phyloP scores from a whole-genome alignment of 2,113 vertebrate species.

The Albula goreensis region DNA sequence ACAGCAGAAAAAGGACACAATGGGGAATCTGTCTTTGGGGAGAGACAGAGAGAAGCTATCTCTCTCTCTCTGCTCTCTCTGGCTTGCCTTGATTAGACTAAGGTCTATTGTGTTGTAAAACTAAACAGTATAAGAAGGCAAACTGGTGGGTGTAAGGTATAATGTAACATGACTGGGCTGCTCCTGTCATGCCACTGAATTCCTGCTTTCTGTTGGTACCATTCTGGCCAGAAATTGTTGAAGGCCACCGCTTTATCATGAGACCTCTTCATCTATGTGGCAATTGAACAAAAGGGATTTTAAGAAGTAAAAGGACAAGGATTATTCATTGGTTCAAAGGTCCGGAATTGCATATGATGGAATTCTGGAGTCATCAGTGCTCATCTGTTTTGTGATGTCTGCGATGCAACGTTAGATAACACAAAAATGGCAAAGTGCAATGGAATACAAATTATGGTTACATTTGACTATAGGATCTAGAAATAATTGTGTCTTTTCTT shows the following conservation, averaged over 20 bases:
- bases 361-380: not conserved
- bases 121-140: not conserved
- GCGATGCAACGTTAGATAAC: too few relatives aligned
- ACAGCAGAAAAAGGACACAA: conserved; percentile 4
- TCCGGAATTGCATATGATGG: not conserved
- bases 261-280: not conserved
- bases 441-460: too few relatives aligned
- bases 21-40: not conserved
- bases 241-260: not conserved
- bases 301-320: not conserved
- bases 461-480: too few relatives aligned
- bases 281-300: not conserved
- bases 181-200: not conserved
- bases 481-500: too few relatives aligned
- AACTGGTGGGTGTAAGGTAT: not conserved
- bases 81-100: not conserved
- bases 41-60: not conserved
- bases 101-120: not conserved
- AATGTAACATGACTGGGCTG: not conserved
- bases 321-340: not conserved
- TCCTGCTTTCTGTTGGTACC: not conserved
- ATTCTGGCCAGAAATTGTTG: not conserved
- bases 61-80: not conserved
- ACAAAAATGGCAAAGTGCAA: too few relatives aligned
- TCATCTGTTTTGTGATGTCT: not conserved